phyloP scores from a whole-genome alignment of 2,888 invertebrate genomes.

The Villa cingulata region DNA sequence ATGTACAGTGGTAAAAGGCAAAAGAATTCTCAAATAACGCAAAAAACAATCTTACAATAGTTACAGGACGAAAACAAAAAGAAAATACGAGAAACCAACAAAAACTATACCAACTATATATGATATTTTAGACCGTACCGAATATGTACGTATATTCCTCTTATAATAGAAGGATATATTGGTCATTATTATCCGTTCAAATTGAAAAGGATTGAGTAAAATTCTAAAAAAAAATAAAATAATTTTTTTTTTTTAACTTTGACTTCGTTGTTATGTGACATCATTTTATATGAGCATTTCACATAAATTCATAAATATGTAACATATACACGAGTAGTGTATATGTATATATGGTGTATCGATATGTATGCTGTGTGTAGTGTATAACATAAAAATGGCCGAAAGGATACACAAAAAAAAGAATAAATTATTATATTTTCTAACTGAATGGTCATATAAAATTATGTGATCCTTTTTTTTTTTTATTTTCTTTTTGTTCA shows the following conservation, averaged over 20 bases:
- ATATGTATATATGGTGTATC: too few relatives aligned
- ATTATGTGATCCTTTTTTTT: slow-evolving; percentile 1
- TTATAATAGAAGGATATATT: slow-evolving; percentile 4
- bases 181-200: slow-evolving; percentile 5
- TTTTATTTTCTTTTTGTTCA: slow-evolving; percentile 3
- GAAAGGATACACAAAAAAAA: background rate
- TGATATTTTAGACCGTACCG: too few relatives aligned
- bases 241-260: too few relatives aligned
- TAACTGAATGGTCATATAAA: background rate
- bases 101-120: background rate
- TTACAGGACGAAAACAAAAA: background rate
- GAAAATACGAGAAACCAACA: background rate
- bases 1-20: too few relatives aligned
- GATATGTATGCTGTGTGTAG: too few relatives aligned
- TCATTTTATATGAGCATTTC: background rate
- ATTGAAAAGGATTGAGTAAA: slow-evolving; percentile 9
- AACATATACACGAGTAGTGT: too few relatives aligned
- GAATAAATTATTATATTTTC: background rate
- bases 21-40: too few relatives aligned
- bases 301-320: background rate
- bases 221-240: background rate
- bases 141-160: too few relatives aligned
- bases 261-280: background rate
- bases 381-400: too few relatives aligned
- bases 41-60: too few relatives aligned